Conservation (phyloP, 2,888 invertebrate genomes). For the Hydraecia micacea region DNA sequence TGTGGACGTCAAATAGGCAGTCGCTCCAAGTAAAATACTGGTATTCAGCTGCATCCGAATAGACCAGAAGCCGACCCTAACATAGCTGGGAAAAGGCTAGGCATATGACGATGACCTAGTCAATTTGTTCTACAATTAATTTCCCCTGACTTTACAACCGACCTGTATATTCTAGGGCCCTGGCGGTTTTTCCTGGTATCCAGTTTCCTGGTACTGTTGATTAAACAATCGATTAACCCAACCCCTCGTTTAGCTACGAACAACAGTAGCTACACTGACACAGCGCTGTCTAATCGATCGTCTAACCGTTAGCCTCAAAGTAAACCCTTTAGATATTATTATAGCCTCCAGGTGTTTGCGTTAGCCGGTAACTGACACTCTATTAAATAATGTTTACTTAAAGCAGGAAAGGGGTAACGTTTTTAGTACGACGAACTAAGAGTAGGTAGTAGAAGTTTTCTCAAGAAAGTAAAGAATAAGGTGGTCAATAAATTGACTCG, state of each 20-base stretch:
- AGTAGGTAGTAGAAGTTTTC: neutral
- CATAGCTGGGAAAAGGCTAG: no score
- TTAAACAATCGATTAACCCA: conserved; percentile 5
- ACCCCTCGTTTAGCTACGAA: conserved; percentile 6
- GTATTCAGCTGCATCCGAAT: no score
- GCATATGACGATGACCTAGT: no score
- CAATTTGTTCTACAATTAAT: no score
- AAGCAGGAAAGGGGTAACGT: neutral
- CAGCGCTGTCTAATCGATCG: conserved; percentile 30
- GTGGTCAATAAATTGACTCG: neutral
- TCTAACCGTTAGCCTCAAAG: conserved; percentile 17
- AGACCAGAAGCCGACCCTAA: no score
- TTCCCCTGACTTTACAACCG: no score
- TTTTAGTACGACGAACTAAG: neutral
- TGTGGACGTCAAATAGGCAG: no score
- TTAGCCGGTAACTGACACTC: conserved; percentile 27
- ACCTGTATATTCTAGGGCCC: neutral
- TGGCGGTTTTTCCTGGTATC: neutral
- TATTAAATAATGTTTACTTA: conserved; percentile 16
- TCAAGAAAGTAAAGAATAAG: neutral
- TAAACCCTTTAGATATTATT: conserved; percentile 33
- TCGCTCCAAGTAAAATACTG: no score
- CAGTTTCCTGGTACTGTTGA: neutral
- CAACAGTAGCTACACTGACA: conserved; percentile 9
- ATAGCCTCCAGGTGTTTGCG: conserved; percentile 16